Base-by-base conservation (phyloP, 2,113 vertebrate species). In the Ptyas mucosa region DNA sequence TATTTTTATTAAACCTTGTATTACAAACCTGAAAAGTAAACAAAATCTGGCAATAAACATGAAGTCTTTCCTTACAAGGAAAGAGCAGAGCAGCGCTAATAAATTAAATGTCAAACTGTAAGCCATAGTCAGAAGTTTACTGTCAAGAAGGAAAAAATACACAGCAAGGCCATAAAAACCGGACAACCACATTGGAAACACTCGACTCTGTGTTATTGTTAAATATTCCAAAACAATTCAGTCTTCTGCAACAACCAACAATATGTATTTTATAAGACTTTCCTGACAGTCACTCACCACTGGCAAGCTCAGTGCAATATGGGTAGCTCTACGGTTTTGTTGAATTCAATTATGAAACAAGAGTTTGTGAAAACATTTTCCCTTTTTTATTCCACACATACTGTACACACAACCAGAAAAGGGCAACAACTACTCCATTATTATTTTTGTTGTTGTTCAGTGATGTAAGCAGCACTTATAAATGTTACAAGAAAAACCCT, bases 391-490 rank as follows among this genome's bases (percentile, higher is more conserved):
- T 98, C 98, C 98, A 98, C 98, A 98, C 97, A 96, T 97, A 98
- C 97, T 98, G 97, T 98, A 98, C 98, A 98, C 97, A 97, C 98
- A 98, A 97, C 98, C 97, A 96, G 97, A 98, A 98, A 98, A 97
- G 98, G 98, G 98, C 97, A 96, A 98, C 97, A 98, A 98, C 98
- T 99, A 99, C 98, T 98, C 99, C 97, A 98, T 98, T 98, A 98
- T 98, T 98, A 98, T 98, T 97, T 96, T 96, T 97, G 96, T 97
- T 96, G 98, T 98, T 97, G 98, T 98, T 99, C 98, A 98, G 98
- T 98, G 99, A 99, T 98, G 98, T 99, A 99, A 99, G 99, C 99
- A 99, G 99, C 99, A 99, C 99, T 99, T 99, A 98, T 98, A 98
- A 98, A 99, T 97, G 98, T 98, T 99, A 99, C 98, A 98, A 99